Conservation (phyloP, 2,888 invertebrate genomes). For the Arrhopalites spinosus region DNA sequence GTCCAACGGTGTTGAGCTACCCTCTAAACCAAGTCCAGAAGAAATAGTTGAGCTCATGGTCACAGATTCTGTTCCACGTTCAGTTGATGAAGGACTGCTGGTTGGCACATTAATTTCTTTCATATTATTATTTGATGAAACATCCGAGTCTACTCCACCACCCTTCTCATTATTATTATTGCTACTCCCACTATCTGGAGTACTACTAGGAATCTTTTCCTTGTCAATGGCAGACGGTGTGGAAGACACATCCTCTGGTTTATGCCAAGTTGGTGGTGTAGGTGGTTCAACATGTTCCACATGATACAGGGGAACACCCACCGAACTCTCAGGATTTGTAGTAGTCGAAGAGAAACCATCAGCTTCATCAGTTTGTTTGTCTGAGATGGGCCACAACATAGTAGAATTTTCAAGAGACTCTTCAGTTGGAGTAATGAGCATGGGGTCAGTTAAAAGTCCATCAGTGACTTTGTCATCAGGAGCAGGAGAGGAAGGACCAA, state of each 20-base stretch:
- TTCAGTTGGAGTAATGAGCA: conserved; percentile 46
- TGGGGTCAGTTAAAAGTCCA: conserved; percentile 19
- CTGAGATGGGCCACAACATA: conserved; percentile 22
- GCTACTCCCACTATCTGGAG: not conserved
- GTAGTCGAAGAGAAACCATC: conserved; percentile 21
- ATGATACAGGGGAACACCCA: conserved; percentile 54
- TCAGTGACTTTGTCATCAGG: conserved; percentile 36
- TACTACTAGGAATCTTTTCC: not conserved
- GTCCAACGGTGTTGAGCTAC: conserved; percentile 26
- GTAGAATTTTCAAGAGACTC: conserved; percentile 47
- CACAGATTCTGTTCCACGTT: conserved; percentile 23
- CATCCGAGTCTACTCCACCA: not conserved
- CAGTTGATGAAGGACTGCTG: conserved; percentile 20
- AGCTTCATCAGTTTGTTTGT: conserved; percentile 20
- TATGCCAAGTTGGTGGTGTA: conserved; percentile 53
- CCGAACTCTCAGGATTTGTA: conserved; percentile 46
- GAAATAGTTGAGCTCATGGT: conserved; percentile 33
- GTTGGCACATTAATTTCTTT: conserved; percentile 21
- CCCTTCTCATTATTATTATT: conserved; percentile 2
- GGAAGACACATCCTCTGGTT: conserved; percentile 47
- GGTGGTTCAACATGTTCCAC: conserved; percentile 55
- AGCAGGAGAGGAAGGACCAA: conserved; percentile 38
- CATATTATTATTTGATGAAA: not conserved
- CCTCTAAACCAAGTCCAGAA: conserved; percentile 27
- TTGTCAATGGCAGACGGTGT: conserved; percentile 9